These are phyloP conservation scores for Sphyrna mokarran DNA, from an alignment of 2,113 vertebrate species.

Conservation along the genomic window DNA sequence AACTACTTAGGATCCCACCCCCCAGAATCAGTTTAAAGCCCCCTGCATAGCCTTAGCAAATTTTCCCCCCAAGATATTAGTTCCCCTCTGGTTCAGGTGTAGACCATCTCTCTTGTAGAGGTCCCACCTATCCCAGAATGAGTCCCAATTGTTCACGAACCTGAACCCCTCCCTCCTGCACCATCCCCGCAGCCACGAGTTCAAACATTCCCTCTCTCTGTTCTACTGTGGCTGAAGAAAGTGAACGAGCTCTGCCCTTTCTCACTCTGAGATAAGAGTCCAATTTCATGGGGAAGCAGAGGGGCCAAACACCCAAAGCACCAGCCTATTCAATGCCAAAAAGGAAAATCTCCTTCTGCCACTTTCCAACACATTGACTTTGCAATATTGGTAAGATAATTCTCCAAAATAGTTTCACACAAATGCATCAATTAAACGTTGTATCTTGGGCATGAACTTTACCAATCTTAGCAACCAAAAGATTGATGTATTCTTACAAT, in stretches of 20 bases:
- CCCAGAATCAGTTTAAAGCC: too few species aligned
- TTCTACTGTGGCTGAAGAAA: background rate
- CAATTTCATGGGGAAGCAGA: background rate
- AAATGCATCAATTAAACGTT: background rate
- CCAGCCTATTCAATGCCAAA: background rate
- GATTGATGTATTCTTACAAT: background rate
- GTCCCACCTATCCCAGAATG: too few species aligned
- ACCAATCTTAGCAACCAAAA: background rate
- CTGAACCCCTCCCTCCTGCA: too few species aligned
- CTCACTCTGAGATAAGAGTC: background rate
- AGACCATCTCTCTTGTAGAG: too few species aligned
- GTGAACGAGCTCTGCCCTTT: background rate
- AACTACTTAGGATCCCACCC: too few species aligned
- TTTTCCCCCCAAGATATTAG: too few species aligned
- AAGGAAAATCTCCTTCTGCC: background rate
- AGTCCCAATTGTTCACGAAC: too few species aligned
- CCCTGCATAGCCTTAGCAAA: too few species aligned
- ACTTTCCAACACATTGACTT: background rate
- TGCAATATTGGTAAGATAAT: background rate
- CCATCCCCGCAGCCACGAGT: too few species aligned
- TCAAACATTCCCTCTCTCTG: too few species aligned
- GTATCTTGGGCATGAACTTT: background rate
- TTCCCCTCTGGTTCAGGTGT: too few species aligned
- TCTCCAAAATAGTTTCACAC: too few species aligned
- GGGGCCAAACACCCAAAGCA: background rate